These are phyloP conservation scores for Pentalonia nigronervosa DNA, from an alignment of 1,140 invertebrate genomes.

Conservation along the genomic window DNA sequence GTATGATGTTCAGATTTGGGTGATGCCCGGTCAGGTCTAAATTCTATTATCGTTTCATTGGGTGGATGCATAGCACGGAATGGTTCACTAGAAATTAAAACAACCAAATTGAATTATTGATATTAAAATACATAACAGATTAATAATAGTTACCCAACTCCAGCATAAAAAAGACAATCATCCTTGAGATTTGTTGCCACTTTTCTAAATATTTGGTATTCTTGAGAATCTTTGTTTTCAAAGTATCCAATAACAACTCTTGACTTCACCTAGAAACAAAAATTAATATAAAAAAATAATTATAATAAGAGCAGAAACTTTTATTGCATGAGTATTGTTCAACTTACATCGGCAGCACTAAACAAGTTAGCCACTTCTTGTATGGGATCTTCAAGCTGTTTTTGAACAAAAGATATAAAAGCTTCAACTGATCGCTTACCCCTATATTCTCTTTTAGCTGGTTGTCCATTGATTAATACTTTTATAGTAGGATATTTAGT, in stretches of 20 bases:
- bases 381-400: slow-evolving; percentile 91
- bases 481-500: slow-evolving; percentile 99
- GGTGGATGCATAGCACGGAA: slow-evolving; percentile 84
- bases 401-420: slow-evolving; percentile 84
- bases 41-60: slow-evolving; percentile 79
- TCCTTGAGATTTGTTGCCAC: slow-evolving; percentile 91
- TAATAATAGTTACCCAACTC: slow-evolving; percentile 80
- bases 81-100: slow-evolving; percentile 64
- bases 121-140: neutral
- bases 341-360: slow-evolving; percentile 73
- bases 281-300: slow-evolving; percentile 3
- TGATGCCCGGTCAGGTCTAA: slow-evolving; percentile 78
- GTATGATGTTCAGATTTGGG: slow-evolving; percentile 85
- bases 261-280: slow-evolving; percentile 74
- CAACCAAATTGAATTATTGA: neutral
- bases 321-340: neutral
- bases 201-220: slow-evolving; percentile 81
- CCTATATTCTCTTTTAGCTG: slow-evolving; percentile 94
- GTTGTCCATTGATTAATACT: slow-evolving; percentile 91
- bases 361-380: slow-evolving; percentile 78
- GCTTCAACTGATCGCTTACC: slow-evolving; percentile 84
- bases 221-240: slow-evolving; percentile 78
- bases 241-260: slow-evolving; percentile 94
- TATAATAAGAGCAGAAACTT: neutral
- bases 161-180: slow-evolving; percentile 93